Evolutionary conservation across 2,797 vertebrate genomes (phyloP), one percentile per base, ranked within the genome.

Genomic region (Pseudomugil gertrudae): DNA sequence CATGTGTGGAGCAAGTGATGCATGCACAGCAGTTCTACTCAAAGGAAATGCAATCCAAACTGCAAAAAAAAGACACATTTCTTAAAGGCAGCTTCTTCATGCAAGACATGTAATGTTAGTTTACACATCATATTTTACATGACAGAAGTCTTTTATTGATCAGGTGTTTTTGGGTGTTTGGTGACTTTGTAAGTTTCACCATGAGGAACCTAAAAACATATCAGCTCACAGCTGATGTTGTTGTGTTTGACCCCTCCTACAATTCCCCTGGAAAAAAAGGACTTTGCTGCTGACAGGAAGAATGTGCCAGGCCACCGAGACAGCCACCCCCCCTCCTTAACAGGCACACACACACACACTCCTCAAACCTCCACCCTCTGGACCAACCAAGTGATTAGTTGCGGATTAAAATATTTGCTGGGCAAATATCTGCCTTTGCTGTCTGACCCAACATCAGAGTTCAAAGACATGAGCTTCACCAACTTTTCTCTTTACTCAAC

Each of bases 391-490:
- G 96, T 97, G 96, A 98, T 97, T 97, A 99, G 96, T 96, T 96
- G 94, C 90, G 97, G 96, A 98, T 98, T 98, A 97, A 98, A 97
- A 98, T 98, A 98, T 98, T 98, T 98, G 96, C 96, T 95, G 95
- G 95, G 95, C 96, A 96, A 96, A 98, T 96, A 96, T 93, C 95
- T 95, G 95, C 93, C 94, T 95, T 96, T 95, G 95, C 95, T 95
- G 88, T 92, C 88, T 92, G 90, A 93, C 90, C 85, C 84, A 79
- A 91, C 89, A 88, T 86, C 83, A 76, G 80, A 93, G 90, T 94
- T 94, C 91, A 94, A 94, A 93, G 92, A 93, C 88, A 81, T 67
- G 73, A 80, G 88, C 90, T 93, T 92, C 82, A 90, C 85, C 83
- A 83, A 89, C 82, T 87, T 89, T 90, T 88, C 75, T 90, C 87